A percentile compares a stretch with the other conserved stretches of the same genome.
Conservation (phyloP, 2,797 vertebrate genomes). For the Poliocrania exsul region DNA sequence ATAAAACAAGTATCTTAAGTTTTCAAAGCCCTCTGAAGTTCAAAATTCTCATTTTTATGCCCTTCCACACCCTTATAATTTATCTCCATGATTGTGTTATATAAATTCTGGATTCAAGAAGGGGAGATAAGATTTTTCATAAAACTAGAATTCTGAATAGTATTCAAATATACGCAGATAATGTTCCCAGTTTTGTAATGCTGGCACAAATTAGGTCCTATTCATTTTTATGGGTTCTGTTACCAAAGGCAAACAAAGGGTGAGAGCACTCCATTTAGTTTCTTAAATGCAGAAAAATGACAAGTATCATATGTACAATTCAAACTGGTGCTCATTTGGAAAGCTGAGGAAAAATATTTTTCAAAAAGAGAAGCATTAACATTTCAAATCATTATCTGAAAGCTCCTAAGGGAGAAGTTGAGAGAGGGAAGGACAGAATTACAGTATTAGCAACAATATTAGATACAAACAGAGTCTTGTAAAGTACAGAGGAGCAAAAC, state of each 20-base stretch:
- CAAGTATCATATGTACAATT: neutral
- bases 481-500: neutral
- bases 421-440: neutral
- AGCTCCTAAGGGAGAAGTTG: neutral
- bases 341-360: neutral
- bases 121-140: neutral
- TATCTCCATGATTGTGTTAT: neutral
- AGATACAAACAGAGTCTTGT: neutral
- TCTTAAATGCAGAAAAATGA: neutral
- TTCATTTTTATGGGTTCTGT: neutral
- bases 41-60: neutral
- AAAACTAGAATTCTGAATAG: neutral
- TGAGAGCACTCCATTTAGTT: neutral
- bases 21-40: neutral
- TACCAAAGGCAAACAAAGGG: neutral
- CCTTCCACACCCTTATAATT: neutral
- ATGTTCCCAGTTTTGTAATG: neutral
- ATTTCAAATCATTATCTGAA: neutral
- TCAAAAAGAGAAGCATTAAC: neutral
- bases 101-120: neutral
- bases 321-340: neutral
- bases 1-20: conserved; percentile 18
- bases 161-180: neutral
- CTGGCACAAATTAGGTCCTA: neutral
- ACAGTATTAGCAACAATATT: neutral